Base-by-base conservation (phyloP, 23 tunicate genomes). In the Styela plicata region DNA sequence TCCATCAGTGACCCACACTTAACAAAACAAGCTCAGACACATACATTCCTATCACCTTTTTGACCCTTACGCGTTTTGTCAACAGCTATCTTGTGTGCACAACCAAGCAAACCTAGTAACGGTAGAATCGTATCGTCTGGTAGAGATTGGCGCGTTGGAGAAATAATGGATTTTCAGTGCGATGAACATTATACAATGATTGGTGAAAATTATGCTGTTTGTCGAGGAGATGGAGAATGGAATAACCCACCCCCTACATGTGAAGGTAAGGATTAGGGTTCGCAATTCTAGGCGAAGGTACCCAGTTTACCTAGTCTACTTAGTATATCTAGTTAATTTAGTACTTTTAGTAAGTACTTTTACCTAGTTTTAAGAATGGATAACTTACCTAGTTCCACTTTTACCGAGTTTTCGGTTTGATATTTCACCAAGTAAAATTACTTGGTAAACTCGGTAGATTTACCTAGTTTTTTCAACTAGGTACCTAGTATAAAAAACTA, bases 191-290 rank as follows among this genome's bases (percentile, higher is more conserved):
- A 76, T 1, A 52, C 37, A 10, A 22, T 76, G 10, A 18, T 44
- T 57, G 81, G 81, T 0, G 26, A 76, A 36, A 20, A 27, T 0
- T 76, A 37, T 29, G 52, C 81, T 23, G 27, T 53, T 53, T 76
- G 81, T 24, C 81, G 44, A 29, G 31, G 28, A 36, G 27, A 76
- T 29, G 81, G 81, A 13, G 66, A 25, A 25, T 76, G 81, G 81
- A 36, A 44, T 24, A 53, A 76, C 18, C 25, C 24, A 36, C 53
- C 53, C 0, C 64, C 66, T 13, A 29, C 66, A 5, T 76, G 81
- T 53, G 31, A 36, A 36, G 81, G 81, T 76, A 24, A 0, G 81
- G 5, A 44, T 44, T n/a, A n/a, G n/a, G n/a, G n/a, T n/a, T n/a
- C n/a, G n/a, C n/a, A n/a, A n/a, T n/a, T n/a, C n/a, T n/a, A n/a